Percentiles rank a stretch among this genome's conserved stretches.
Evolutionary conservation across 2,888 invertebrate genomes (phyloP).

Genomic region (Drosophila colorata): DNA sequence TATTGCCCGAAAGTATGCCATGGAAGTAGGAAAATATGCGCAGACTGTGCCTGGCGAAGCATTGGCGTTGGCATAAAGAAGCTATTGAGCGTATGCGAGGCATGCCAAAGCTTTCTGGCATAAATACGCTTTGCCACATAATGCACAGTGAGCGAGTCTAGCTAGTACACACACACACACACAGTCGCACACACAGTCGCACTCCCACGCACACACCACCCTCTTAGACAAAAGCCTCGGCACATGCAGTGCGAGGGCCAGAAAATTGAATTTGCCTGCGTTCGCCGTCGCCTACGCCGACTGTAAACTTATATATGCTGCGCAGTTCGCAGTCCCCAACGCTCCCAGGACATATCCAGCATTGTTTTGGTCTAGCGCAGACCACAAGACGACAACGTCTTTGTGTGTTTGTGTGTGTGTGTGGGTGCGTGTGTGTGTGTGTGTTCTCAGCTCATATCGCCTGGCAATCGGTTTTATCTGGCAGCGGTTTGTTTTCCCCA

Average conservation of each 20-base stretch:
- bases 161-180: constrained; percentile 15
- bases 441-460: constrained; percentile 44
- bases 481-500: constrained; percentile 43
- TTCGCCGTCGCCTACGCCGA: constrained; percentile 25
- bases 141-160: constrained; percentile 47
- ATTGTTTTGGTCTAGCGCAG: constrained; percentile 49
- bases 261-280: constrained; percentile 72
- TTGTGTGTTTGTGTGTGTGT: constrained; percentile 9
- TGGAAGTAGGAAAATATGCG: constrained; percentile 54
- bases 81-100: constrained; percentile 56
- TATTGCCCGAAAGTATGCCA: constrained; percentile 48
- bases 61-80: constrained; percentile 51
- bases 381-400: constrained; percentile 41
- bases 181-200: constrained; percentile 18
- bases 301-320: constrained; percentile 24
- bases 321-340: background rate
- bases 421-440: too few relatives aligned
- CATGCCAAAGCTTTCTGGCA: constrained; percentile 65
- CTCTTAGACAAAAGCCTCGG: constrained; percentile 55
- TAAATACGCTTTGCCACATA: constrained; percentile 66
- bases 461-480: constrained; percentile 65
- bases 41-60: constrained; percentile 30
- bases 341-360: constrained; percentile 12
- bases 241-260: constrained; percentile 35
- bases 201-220: constrained; percentile 4